A percentile compares a stretch with the other conserved stretches of the same genome.
These are phyloP conservation scores for Bujurquina vittata DNA, from an alignment of 2,113 vertebrate species.

Conservation along the genomic window DNA sequence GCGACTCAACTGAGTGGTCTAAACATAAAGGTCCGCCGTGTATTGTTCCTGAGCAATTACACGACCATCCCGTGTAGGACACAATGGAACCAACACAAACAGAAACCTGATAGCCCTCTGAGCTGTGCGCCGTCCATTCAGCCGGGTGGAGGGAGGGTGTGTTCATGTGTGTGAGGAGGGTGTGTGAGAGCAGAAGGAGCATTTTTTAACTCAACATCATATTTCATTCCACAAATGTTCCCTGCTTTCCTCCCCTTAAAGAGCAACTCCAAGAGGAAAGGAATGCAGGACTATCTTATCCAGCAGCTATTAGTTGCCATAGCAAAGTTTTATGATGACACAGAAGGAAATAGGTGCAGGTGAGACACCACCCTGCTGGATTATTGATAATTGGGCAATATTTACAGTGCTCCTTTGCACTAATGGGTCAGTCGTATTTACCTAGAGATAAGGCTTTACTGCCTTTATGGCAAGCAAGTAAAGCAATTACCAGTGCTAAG, in stretches of 20 bases:
- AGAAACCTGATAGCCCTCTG: slow-evolving; percentile 52
- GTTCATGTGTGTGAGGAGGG: background rate
- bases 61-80: slow-evolving; percentile 25
- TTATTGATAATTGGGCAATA: slow-evolving; percentile 75
- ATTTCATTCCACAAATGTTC: slow-evolving; percentile 7
- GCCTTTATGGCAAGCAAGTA: slow-evolving; percentile 68
- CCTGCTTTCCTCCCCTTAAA: background rate
- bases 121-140: slow-evolving; percentile 42
- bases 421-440: slow-evolving; percentile 71
- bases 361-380: slow-evolving; percentile 43
- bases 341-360: slow-evolving; percentile 21
- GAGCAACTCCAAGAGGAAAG: slow-evolving; percentile 34
- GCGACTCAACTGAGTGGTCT: slow-evolving; percentile 1
- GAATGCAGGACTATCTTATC: slow-evolving; percentile 67
- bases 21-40: slow-evolving; percentile 38
- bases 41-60: slow-evolving; percentile 57
- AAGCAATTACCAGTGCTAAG: slow-evolving; percentile 63
- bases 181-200: background rate
- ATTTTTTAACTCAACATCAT: slow-evolving; percentile 24
- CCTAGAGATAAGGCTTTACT: slow-evolving; percentile 71
- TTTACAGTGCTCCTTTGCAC: slow-evolving; percentile 61
- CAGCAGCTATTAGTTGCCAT: slow-evolving; percentile 45
- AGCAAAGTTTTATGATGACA: slow-evolving; percentile 50
- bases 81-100: slow-evolving; percentile 64
- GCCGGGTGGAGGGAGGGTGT: background rate